A percentile compares a stretch with the other conserved stretches of the same genome.
phyloP scores from a whole-genome alignment of 1,140 invertebrate species.

The Nebria ingens region DNA sequence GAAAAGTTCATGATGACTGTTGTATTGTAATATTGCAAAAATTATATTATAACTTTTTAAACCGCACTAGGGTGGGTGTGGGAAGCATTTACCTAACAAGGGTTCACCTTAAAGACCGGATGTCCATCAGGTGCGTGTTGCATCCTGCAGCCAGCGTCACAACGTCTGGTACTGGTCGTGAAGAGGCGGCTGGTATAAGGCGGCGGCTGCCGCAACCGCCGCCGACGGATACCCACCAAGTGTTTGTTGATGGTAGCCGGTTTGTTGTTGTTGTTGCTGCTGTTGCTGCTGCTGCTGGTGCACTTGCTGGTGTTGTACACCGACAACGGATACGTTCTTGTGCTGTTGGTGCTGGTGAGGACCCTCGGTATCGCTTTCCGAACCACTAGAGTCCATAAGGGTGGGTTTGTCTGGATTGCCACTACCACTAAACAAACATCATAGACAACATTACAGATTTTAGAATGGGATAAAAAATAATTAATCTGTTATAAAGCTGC shows the following conservation, averaged over 20 bases:
- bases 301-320: background rate
- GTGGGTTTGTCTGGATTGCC: conserved; percentile 29
- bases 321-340: conserved; percentile 20
- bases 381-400: conserved; percentile 30
- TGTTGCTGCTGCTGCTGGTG: conserved; percentile 18
- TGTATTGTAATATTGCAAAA: background rate
- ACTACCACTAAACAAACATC: conserved; percentile 27
- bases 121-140: background rate
- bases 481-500: too few species aligned
- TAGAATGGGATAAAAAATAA: too few species aligned
- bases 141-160: conserved; percentile 30
- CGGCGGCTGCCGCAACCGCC: background rate
- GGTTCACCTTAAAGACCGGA: too few species aligned
- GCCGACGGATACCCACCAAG: background rate
- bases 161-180: conserved; percentile 33
- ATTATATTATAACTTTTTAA: background rate
- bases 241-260: conserved; percentile 26
- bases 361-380: conserved; percentile 30
- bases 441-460: conserved; percentile 3
- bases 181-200: conserved; percentile 29
- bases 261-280: conserved; percentile 23
- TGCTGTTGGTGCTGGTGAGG: conserved; percentile 22
- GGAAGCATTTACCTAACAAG: background rate
- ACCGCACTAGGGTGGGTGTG: background rate
- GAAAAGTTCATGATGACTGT: background rate